Conservation (phyloP, 2,888 invertebrate species). For the Drosophila ochracea region DNA sequence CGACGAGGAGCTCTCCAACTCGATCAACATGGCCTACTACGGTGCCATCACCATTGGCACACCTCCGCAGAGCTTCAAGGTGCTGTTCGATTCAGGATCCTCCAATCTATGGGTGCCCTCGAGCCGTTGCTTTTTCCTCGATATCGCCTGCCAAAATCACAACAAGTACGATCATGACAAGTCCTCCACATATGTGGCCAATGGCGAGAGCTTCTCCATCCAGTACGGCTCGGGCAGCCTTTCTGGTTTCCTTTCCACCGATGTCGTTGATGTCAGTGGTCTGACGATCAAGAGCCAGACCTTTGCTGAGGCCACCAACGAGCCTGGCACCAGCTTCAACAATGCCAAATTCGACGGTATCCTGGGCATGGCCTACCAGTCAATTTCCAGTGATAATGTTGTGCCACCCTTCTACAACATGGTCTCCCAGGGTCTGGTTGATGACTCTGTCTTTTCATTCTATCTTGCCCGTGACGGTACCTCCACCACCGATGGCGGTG, state of each 20-base stretch:
- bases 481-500: conserved; percentile 86
- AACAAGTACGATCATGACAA: conserved; percentile 95
- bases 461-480: conserved; percentile 91
- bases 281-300: conserved; percentile 91
- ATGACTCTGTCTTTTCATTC: conserved; percentile 94
- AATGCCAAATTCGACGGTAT: conserved; percentile 99
- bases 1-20: conserved; percentile 89
- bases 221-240: conserved; percentile 98
- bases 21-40: conserved; percentile 97
- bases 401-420: conserved; percentile 96
- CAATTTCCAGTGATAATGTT: conserved; percentile 95
- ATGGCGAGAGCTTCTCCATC: conserved; percentile 96
- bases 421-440: conserved; percentile 90
- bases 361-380: conserved; percentile 94
- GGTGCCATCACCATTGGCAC: conserved; percentile 96
- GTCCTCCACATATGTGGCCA: conserved; percentile 92
- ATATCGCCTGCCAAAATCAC: conserved; percentile 94
- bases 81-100: conserved; percentile 99
- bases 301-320: conserved; percentile 97
- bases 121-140: conserved; percentile 94
- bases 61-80: conserved; percentile 95
- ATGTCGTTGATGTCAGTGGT: conserved; percentile 90
- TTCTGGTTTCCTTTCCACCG: conserved; percentile 96
- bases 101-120: conserved; percentile 99
- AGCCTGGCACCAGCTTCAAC: conserved; percentile 97